Evolutionary conservation across 53 echinoderm and acorn worm species (phyloP).

Genomic region (Patiria pectinifera): DNA sequence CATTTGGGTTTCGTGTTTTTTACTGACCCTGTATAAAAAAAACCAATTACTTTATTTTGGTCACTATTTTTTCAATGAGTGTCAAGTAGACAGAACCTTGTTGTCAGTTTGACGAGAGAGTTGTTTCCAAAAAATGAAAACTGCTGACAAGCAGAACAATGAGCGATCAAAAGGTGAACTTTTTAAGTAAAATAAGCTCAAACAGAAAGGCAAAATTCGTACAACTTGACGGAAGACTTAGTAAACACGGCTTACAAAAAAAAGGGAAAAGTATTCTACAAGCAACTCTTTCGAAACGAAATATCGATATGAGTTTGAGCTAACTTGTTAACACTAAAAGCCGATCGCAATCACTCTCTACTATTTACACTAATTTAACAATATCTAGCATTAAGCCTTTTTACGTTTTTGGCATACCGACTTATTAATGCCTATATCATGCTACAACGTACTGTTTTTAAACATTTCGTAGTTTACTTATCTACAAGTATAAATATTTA

Average conservation of each 20-base stretch:
- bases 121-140: neutral
- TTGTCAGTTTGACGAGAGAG: too few species aligned
- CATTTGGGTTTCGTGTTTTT: too few species aligned
- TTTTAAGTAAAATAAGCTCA: neutral
- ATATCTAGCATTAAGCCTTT: conserved; percentile 10
- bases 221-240: neutral
- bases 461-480: conserved; percentile 15
- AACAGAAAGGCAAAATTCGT: neutral
- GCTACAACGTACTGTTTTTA: conserved; percentile 56
- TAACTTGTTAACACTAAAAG: neutral
- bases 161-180: neutral
- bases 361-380: conserved; percentile 49
- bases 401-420: neutral
- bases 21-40: too few species aligned
- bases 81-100: neutral
- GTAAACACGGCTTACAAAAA: neutral
- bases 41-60: neutral
- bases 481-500: conserved; percentile 52
- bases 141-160: neutral
- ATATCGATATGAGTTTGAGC: neutral
- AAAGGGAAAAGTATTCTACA: neutral
- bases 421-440: conserved; percentile 36
- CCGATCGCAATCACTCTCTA: neutral
- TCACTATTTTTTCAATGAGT: neutral
- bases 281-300: neutral